Conservation (phyloP, 2,113 vertebrate species). For the Arothron firmamentum region DNA sequence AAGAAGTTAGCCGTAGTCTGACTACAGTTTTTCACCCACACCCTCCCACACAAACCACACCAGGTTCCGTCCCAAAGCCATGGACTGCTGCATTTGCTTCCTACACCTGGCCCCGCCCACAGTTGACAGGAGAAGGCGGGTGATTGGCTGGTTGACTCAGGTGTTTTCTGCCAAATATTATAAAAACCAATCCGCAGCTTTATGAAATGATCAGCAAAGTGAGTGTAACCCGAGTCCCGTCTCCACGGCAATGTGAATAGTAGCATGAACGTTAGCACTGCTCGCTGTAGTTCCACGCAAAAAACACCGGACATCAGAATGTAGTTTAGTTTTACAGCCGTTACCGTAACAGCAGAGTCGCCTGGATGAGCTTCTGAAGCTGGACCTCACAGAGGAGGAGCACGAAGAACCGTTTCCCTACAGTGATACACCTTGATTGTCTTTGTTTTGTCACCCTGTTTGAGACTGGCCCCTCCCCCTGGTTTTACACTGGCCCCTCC, state of each 20-base stretch:
- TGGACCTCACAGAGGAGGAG: background rate
- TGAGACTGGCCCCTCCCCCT: background rate
- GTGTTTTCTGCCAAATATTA: conserved; percentile 12
- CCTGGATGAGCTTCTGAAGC: too few relatives aligned
- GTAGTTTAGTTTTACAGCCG: too few relatives aligned
- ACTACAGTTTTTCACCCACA: too few relatives aligned
- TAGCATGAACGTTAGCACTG: conserved; percentile 28
- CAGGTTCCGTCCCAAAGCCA: background rate
- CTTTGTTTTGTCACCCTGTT: too few relatives aligned
- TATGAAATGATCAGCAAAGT: conserved; percentile 5
- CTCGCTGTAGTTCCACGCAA: conserved; percentile 38
- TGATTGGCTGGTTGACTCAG: conserved; percentile 2
- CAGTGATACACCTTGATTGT: too few relatives aligned
- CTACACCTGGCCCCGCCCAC: background rate
- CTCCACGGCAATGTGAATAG: conserved; percentile 16
- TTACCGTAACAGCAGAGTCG: too few relatives aligned
- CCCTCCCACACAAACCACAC: too few relatives aligned
- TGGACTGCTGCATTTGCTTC: background rate
- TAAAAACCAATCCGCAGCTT: conserved; percentile 10
- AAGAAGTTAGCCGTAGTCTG: too few relatives aligned
- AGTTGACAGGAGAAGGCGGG: background rate
- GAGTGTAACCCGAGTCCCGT: conserved; percentile 12
- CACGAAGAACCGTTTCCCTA: too few relatives aligned
- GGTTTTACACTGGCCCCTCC: too few relatives aligned
- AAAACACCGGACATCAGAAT: conserved; percentile 15